Conservation (phyloP, 2,797 vertebrate species). For the Gadopsis bispinosus region DNA sequence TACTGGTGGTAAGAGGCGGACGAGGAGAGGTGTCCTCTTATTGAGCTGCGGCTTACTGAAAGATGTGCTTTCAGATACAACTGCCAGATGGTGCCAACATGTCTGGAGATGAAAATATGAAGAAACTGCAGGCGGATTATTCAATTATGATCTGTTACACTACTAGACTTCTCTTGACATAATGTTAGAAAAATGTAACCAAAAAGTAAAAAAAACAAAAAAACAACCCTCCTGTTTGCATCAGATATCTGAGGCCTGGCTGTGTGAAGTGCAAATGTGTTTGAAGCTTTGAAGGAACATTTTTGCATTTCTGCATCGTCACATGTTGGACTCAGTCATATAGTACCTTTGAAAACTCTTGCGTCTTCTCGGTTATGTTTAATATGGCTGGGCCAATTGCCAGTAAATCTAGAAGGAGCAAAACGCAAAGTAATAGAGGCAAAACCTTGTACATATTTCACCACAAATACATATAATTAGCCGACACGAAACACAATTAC, state of each 20-base stretch:
- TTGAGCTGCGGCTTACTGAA: background rate
- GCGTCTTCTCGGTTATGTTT: background rate
- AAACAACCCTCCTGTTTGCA: background rate
- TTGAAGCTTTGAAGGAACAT: background rate
- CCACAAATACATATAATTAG: background rate
- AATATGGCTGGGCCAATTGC: background rate
- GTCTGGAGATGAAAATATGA: background rate
- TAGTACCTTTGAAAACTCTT: background rate
- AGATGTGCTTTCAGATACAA: constrained; percentile 1
- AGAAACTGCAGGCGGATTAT: background rate
- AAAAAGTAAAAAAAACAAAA: background rate
- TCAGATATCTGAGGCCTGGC: background rate
- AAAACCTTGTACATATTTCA: background rate
- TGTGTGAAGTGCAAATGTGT: background rate
- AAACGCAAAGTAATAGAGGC: background rate
- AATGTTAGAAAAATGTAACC: background rate
- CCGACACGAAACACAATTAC: background rate
- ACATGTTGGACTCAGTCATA: background rate
- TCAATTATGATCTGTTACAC: background rate
- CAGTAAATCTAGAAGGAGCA: background rate
- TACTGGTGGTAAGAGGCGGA: background rate
- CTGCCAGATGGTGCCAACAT: background rate
- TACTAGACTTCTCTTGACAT: background rate
- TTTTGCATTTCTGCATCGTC: background rate
- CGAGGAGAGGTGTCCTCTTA: background rate